Base-by-base conservation (phyloP, 2,113 vertebrate genomes). In the Archocentrus centrarchus region DNA sequence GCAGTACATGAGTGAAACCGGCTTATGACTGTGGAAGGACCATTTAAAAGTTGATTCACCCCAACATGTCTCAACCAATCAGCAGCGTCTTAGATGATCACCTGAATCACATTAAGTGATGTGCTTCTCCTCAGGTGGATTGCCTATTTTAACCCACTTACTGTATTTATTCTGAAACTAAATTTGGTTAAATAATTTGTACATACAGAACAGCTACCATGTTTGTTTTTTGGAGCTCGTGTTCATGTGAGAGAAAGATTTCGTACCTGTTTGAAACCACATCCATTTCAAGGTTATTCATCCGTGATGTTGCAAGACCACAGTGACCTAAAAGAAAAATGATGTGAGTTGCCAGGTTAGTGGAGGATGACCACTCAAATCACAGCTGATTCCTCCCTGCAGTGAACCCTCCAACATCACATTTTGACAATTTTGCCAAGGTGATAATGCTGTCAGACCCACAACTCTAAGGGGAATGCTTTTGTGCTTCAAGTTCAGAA, bases 281-380 rank as follows among this genome's bases (percentile, higher is more conserved):
- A 55, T 55, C 68, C 18, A 73, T 55, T 73, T 55, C 47, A 73
- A 55, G 27, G 18, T 55, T 55, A 55, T 53, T 55, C 27, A 55
- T 55, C 27, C 47, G 4, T 60, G 75, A 60, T 60, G 37, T 75
- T 50, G 75, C 39, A 37, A 22, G 57, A 75, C 44, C 47, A 20
- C 6, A 22, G 57, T 53, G 44, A 59, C 73, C 59, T 24, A 37
- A 77, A 66, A 77, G 50, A 63, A 78, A 84, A 80, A 86, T 44
- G 35, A 89, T 77, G 64, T 35, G 57, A 59, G 24, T 59, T 82
- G 68, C 78, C 57, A 85, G 73, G 59, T 83, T 79, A 62, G 75
- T 58, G 66, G 59, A 82, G 7, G 76, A 20, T 83, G 81, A 86
- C 47, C 32, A 0, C 68, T 84, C 70, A 57, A 75, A 81, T 86